A percentile compares a stretch with the other conserved stretches of the same genome.
Evolutionary conservation across 1,140 invertebrate species (phyloP).

Genomic region (Eumaeus atala): DNA sequence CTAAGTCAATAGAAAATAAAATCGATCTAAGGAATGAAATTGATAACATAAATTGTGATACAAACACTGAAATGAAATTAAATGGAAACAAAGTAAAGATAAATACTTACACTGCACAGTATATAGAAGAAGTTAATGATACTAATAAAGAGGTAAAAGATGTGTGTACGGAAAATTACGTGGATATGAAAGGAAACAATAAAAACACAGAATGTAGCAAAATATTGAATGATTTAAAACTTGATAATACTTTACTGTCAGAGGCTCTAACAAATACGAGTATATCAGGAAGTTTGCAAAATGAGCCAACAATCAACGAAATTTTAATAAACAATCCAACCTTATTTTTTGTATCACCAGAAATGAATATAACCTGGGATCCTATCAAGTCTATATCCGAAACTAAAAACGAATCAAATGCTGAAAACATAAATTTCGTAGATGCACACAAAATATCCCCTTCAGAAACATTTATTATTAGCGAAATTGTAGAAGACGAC

Average conservation of each 20-base stretch:
- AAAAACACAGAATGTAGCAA: too few relatives aligned
- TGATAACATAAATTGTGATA: conserved; percentile 8
- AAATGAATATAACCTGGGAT: not conserved
- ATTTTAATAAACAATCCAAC: too few relatives aligned
- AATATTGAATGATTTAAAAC: too few relatives aligned
- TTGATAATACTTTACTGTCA: too few relatives aligned
- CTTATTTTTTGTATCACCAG: not conserved
- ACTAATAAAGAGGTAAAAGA: not conserved
- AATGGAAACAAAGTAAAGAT: not conserved
- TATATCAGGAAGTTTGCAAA: too few relatives aligned
- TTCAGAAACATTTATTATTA: not conserved
- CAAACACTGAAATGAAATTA: not conserved
- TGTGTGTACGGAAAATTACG: not conserved
- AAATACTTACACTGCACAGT: too few relatives aligned
- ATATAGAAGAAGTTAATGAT: not conserved
- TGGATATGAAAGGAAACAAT: too few relatives aligned
- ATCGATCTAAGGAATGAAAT: conserved; percentile 21
- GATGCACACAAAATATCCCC: not conserved
- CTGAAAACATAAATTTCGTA: too few relatives aligned
- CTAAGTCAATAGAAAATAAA: conserved; percentile 61
- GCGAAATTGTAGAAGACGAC: not conserved
- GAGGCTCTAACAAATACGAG: too few relatives aligned
- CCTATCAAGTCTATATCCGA: too few relatives aligned
- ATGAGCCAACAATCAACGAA: too few relatives aligned
- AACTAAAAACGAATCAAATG: too few relatives aligned